Evolutionary conservation across 2,113 vertebrate genomes (phyloP), one percentile per base, ranked within the genome.

Genomic region (Zosterops lateralis): DNA sequence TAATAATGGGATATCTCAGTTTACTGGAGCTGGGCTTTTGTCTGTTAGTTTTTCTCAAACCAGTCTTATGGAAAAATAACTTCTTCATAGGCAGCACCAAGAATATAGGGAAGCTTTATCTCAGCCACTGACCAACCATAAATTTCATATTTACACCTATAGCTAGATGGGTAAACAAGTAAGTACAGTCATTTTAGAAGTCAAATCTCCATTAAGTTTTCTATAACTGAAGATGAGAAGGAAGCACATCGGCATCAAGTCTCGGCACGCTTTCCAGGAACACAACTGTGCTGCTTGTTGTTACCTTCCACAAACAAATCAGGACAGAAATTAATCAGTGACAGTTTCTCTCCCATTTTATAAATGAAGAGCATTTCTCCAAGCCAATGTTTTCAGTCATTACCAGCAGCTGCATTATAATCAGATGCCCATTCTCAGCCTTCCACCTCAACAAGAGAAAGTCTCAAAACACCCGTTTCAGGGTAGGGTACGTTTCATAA

Each of bases 1-100:
- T 96, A 97, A 95, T 93, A 98, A 97, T 82, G 86, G 80, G 84
- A 51, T 92, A 97, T 87, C 95, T 98, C 93, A 90, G 81, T 82
- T 98, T 98, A 95, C 95, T 96, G 96, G 95, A 97, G 87, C 90
- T 78, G 73, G n/a, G 34, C 19, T 91, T 87, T 72, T 62, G 40
- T 61, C 71, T 15, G 16, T 31, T 90, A 14, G 2, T 80, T 96
- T 89, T 97, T 96, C 95, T 96, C 95, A 97, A 92, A 97, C 96
- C 20, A 94, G 67, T 70, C 91, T 95, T 84, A 81, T 38, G 51
- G 87, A 70, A 93, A 81, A 96, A 75, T 62, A 91, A 67, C 62
- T 95, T 62, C 68, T 96, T 85, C 90, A 87, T 50, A 96, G 64
- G 67, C 93, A 95, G 83, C 75, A 29, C 61, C 34, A 68, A 25